phyloP scores from a whole-genome alignment of 2,113 vertebrate genomes.

The Semnornis frantzii region DNA sequence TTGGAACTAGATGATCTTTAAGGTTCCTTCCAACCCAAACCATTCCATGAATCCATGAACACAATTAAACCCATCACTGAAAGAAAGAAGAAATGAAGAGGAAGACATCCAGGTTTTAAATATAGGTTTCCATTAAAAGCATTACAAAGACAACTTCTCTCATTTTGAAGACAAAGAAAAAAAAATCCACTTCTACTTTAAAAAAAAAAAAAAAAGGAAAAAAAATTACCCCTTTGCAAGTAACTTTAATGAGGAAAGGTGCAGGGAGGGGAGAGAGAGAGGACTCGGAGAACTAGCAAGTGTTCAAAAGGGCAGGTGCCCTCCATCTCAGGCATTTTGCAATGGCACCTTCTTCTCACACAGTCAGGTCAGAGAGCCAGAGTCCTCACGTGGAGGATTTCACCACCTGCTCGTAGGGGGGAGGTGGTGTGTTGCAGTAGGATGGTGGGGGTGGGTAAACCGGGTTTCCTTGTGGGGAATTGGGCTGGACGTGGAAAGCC shows the following conservation, averaged over 20 bases:
- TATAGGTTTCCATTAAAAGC: slow-evolving; percentile 60
- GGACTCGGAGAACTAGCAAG: background rate
- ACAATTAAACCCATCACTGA: background rate
- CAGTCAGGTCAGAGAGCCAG: slow-evolving; percentile 31
- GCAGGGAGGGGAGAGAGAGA: slow-evolving; percentile 21
- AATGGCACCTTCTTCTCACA: slow-evolving; percentile 20
- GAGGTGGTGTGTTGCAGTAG: slow-evolving; percentile 95
- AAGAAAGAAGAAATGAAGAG: slow-evolving; percentile 58
- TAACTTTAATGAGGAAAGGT: slow-evolving; percentile 20
- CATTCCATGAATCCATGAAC: too few relatives aligned
- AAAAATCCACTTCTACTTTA: slow-evolving; percentile 40
- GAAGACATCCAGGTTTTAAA: slow-evolving; percentile 59
- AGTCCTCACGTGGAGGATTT: slow-evolving; percentile 84
- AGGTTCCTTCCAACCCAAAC: too few relatives aligned
- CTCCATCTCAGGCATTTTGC: background rate
- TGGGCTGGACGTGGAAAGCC: slow-evolving; percentile 84
- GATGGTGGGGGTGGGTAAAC: slow-evolving; percentile 91
- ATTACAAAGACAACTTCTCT: slow-evolving; percentile 65
- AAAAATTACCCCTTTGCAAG: slow-evolving; percentile 24
- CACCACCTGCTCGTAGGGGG: slow-evolving; percentile 93
- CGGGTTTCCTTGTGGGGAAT: slow-evolving; percentile 82
- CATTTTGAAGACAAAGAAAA: slow-evolving; percentile 53
- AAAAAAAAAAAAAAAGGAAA: background rate
- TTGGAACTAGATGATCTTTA: too few relatives aligned
- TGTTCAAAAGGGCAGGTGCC: slow-evolving; percentile 18